Percentiles rank a stretch among this genome's conserved stretches.
Conservation (phyloP, 2,888 invertebrate species). For the Iphiclides podalirius region DNA sequence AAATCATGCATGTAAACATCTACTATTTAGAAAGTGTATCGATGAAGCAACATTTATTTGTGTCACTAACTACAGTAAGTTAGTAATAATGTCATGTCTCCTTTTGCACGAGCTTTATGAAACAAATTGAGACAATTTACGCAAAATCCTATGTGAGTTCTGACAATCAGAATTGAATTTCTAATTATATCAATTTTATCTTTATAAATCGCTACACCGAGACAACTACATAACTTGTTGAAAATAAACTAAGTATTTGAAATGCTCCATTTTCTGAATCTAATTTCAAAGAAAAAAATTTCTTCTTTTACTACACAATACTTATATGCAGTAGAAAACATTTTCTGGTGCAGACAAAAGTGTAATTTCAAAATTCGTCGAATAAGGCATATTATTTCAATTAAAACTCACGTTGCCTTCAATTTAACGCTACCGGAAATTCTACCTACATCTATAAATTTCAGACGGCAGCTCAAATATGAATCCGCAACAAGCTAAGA, state of each 20-base stretch:
- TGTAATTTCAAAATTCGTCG: slow-evolving; percentile 1
- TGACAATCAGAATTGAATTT: too few species aligned
- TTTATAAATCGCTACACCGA: too few species aligned
- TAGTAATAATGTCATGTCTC: background rate
- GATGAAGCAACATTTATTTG: slow-evolving; percentile 6
- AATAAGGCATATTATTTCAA: slow-evolving; percentile 14
- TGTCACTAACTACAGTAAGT: slow-evolving; percentile 2
- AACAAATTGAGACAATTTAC: too few species aligned
- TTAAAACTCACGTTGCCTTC: slow-evolving; percentile 9
- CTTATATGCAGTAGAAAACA: too few species aligned
- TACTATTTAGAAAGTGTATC: slow-evolving; percentile 11
- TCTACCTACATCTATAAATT: slow-evolving; percentile 47
- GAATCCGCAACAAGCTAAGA: slow-evolving; percentile 77
- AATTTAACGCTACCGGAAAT: slow-evolving; percentile 20
- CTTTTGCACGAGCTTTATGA: background rate
- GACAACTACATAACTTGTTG: too few species aligned
- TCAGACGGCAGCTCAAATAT: slow-evolving; percentile 69
- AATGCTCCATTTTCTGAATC: too few species aligned
- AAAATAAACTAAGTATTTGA: too few species aligned
- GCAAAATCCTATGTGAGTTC: too few species aligned
- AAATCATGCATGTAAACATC: slow-evolving; percentile 19
- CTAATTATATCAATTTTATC: too few species aligned
- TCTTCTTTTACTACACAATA: too few species aligned
- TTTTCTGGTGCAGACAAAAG: too few species aligned
- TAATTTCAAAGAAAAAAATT: too few species aligned